These are phyloP conservation scores for Pelvicachromis taeniatus DNA, from an alignment of 2,113 vertebrate genomes.

Conservation along the genomic window DNA sequence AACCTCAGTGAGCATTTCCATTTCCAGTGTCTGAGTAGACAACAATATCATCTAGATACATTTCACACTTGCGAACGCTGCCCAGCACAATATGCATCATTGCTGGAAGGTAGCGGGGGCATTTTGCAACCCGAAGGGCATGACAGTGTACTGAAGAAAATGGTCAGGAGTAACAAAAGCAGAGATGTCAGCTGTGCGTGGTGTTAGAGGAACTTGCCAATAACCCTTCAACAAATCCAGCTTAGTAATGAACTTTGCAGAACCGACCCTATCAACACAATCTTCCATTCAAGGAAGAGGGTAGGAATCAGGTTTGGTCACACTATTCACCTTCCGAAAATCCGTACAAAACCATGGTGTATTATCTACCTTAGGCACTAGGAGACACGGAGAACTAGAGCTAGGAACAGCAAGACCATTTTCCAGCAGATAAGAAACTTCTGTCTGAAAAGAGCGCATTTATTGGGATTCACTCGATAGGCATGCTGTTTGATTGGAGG, in stretches of 20 bases:
- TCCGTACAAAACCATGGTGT: too few relatives aligned
- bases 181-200: accelerated
- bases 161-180: not conserved
- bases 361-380: not conserved
- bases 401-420: not conserved
- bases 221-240: accelerated
- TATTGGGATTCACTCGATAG: not conserved
- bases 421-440: accelerated
- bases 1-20: not conserved
- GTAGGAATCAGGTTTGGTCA: not conserved
- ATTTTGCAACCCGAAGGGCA: accelerated
- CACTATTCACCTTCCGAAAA: not conserved
- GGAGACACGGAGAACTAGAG: accelerated
- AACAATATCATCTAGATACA: not conserved
- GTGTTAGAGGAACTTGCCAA: not conserved
- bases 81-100: accelerated
- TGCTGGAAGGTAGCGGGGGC: not conserved
- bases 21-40: not conserved
- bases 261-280: not conserved
- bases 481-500: not conserved
- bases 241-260: not conserved
- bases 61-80: accelerated
- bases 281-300: not conserved
- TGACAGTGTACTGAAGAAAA: not conserved
- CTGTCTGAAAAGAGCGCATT: accelerated